Evolutionary conservation across 2,797 vertebrate genomes (phyloP).

Genomic region (Argya squamiceps): DNA sequence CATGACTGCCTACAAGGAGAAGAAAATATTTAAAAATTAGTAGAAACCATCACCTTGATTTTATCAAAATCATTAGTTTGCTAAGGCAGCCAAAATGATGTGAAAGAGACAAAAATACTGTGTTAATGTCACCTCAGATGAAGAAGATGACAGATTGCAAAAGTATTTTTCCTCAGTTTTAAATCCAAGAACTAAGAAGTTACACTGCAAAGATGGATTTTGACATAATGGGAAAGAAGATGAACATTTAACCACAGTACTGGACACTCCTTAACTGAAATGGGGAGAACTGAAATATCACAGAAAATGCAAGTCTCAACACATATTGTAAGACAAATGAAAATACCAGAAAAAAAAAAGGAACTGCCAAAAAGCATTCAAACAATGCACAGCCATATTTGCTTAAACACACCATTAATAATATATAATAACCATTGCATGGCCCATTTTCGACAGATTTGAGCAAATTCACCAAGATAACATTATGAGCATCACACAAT

Average conservation of each 20-base stretch:
- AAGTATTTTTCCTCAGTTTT: neutral
- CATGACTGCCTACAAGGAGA: slow-evolving; percentile 88
- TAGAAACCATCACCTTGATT: neutral
- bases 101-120: neutral
- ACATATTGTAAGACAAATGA: neutral
- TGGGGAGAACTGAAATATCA: neutral
- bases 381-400: neutral
- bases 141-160: neutral
- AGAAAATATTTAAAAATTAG: neutral
- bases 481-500: neutral
- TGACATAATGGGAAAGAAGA: neutral
- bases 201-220: neutral
- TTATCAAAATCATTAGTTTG: neutral
- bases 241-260: neutral
- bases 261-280: neutral
- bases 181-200: neutral
- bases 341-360: neutral
- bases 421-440: neutral
- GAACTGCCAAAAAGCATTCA: neutral
- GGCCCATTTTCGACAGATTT: neutral
- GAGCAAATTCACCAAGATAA: neutral
- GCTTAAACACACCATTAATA: neutral
- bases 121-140: neutral
- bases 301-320: neutral
- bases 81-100: neutral